Percentiles rank a stretch among this genome's conserved stretches.
These are phyloP conservation scores for Saxidomus purpurata DNA, from an alignment of 1,140 invertebrate species.

Conservation along the genomic window DNA sequence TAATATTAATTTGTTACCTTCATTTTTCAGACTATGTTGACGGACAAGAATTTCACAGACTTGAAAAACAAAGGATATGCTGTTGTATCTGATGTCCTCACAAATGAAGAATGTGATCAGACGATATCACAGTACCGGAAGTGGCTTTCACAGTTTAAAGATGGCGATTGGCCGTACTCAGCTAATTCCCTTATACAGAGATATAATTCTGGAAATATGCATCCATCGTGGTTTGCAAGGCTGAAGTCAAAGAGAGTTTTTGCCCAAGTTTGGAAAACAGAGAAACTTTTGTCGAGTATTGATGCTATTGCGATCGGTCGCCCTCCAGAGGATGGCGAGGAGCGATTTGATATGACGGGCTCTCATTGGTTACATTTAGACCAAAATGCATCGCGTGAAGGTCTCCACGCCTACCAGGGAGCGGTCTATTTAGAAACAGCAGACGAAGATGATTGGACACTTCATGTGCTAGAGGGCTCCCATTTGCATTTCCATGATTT, in stretches of 20 bases:
- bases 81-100: slow-evolving; percentile 56
- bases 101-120: slow-evolving; percentile 63
- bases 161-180: slow-evolving; percentile 51
- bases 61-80: slow-evolving; percentile 65
- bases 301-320: slow-evolving; percentile 72
- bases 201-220: slow-evolving; percentile 68
- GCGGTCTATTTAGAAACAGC: slow-evolving; percentile 77
- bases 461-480: slow-evolving; percentile 72
- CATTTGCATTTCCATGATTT: slow-evolving; percentile 72
- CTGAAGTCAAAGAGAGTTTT: slow-evolving; percentile 71
- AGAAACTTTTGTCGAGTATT: slow-evolving; percentile 71
- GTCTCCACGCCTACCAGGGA: slow-evolving; percentile 79
- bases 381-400: slow-evolving; percentile 69
- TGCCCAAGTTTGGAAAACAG: slow-evolving; percentile 72
- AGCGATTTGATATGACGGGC: slow-evolving; percentile 58
- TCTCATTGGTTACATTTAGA: slow-evolving; percentile 78
- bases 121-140: slow-evolving; percentile 60
- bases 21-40: slow-evolving; percentile 33
- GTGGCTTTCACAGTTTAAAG: slow-evolving; percentile 68
- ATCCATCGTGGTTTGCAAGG: slow-evolving; percentile 65
- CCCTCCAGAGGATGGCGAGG: slow-evolving; percentile 66
- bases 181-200: slow-evolving; percentile 65
- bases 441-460: slow-evolving; percentile 72
- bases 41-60: slow-evolving; percentile 35
- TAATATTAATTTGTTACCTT: no score